phyloP scores from a whole-genome alignment of 2,888 invertebrate genomes.

The Lepidonotus clava region DNA sequence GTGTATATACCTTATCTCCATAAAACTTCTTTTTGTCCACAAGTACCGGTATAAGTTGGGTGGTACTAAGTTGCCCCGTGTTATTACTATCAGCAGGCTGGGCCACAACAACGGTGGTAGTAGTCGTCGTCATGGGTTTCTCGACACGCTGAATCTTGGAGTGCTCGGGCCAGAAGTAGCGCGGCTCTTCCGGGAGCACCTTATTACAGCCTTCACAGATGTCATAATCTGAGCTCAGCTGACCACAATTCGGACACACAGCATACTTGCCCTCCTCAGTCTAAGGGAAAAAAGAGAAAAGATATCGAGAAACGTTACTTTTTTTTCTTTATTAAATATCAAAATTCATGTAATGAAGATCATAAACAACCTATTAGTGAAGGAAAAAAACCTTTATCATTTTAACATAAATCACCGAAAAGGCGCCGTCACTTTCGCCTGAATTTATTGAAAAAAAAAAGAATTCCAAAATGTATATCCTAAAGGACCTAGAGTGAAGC shows the following conservation, averaged over 20 bases:
- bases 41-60: neutral
- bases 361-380: too few species aligned
- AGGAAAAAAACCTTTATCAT: too few species aligned
- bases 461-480: too few species aligned
- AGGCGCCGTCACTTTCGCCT: too few species aligned
- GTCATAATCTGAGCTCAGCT: conserved; percentile 89
- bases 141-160: conserved; percentile 25
- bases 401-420: too few species aligned
- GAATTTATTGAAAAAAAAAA: too few species aligned
- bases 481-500: too few species aligned
- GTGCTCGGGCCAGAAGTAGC: conserved; percentile 54
- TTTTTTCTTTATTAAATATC: too few species aligned
- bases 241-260: conserved; percentile 90
- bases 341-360: too few species aligned
- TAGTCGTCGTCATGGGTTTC: neutral
- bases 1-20: conserved; percentile 59
- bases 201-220: conserved; percentile 86
- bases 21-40: conserved; percentile 67
- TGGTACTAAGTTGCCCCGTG: conserved; percentile 48
- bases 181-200: conserved; percentile 74
- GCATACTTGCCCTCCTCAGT: conserved; percentile 63
- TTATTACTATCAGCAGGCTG: too few species aligned
- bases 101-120: too few species aligned
- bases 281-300: neutral
- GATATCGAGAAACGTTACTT: too few species aligned